Conservation (phyloP, 1,140 invertebrate genomes). For the Coenobita brevimanus region DNA sequence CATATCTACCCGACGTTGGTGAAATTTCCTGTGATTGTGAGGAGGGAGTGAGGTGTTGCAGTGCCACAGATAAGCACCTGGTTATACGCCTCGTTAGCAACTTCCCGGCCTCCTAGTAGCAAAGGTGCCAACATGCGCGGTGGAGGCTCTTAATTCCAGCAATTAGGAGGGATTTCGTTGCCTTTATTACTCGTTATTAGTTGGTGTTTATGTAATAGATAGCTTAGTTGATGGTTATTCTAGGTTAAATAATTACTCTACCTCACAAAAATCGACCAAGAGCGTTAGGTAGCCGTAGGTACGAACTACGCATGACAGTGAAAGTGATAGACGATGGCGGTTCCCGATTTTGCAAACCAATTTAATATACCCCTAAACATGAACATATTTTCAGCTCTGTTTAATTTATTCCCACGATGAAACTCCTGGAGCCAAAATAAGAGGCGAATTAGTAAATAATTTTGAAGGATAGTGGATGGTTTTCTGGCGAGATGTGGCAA, state of each 20-base stretch:
- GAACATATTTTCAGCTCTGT: not conserved
- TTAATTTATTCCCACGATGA: not conserved
- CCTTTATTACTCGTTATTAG: not conserved
- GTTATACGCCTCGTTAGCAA: not conserved
- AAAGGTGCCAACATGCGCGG: not conserved
- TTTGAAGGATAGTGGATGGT: not conserved
- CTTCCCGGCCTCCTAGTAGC: not conserved
- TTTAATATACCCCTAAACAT: no score
- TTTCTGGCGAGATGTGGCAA: conserved; percentile 4
- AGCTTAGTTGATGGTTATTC: no score
- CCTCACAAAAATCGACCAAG: no score
- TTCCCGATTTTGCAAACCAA: no score
- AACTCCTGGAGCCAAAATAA: not conserved
- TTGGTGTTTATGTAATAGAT: not conserved
- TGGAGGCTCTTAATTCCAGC: not conserved
- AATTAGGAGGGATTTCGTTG: no score
- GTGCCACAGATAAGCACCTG: not conserved
- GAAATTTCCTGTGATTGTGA: no score
- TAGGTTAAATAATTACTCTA: no score
- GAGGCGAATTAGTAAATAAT: not conserved
- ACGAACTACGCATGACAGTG: no score
- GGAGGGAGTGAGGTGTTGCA: no score
- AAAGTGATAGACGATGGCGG: no score
- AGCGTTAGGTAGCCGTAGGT: no score
- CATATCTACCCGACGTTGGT: no score